Evolutionary conservation across 2,797 vertebrate species (phyloP).

Genomic region (Steatocranus sp.): DNA sequence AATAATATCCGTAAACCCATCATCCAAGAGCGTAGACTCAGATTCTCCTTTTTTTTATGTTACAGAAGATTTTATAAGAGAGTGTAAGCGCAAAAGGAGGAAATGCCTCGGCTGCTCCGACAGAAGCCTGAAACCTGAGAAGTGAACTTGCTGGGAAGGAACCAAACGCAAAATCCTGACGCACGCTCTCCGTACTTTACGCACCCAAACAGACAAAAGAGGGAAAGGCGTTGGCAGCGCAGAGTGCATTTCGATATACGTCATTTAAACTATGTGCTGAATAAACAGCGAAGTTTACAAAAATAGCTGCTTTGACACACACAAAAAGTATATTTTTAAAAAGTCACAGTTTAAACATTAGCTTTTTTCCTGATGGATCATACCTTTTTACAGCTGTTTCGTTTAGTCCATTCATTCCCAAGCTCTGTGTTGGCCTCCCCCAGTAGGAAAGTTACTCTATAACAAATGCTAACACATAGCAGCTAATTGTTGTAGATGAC

Average conservation of each 20-base stretch:
- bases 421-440: not conserved
- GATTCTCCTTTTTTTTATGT: not conserved
- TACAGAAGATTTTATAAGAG: not conserved
- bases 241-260: not conserved
- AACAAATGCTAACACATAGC: not conserved
- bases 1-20: constrained; percentile 50
- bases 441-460: not conserved
- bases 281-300: not conserved
- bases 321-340: not conserved
- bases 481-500: not conserved
- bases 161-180: constrained; percentile 17
- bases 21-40: not conserved
- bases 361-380: not conserved
- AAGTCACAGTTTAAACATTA: not conserved
- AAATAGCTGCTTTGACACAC: not conserved
- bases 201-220: not conserved
- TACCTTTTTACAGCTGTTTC: not conserved
- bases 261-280: not conserved
- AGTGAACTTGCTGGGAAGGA: not conserved
- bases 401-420: not conserved
- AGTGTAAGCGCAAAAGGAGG: not conserved
- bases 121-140: not conserved
- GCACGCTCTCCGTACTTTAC: constrained; percentile 42
- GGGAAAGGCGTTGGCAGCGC: not conserved
- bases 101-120: not conserved